Percentiles rank a stretch among this genome's conserved stretches.
Evolutionary conservation across 2,888 invertebrate species (phyloP).

Genomic region (Temnothorax ravouxi): DNA sequence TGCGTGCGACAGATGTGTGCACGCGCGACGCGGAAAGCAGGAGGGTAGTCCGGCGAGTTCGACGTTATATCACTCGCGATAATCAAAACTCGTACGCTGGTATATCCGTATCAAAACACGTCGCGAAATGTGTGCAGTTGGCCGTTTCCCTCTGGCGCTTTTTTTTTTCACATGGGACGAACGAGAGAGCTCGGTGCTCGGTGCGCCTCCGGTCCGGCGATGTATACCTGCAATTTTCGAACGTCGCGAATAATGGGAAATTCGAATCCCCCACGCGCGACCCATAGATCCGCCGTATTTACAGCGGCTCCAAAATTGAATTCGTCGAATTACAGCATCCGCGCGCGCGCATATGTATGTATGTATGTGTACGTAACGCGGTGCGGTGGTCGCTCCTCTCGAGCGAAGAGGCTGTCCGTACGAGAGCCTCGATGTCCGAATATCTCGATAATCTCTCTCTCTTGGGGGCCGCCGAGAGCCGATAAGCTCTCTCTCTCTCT

Average conservation of each 20-base stretch:
- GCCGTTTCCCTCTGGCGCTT: not conserved
- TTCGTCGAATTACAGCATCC: slow-evolving; percentile 2
- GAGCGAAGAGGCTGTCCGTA: slow-evolving; percentile 49
- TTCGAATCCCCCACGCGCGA: not conserved
- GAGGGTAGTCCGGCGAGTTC: not conserved
- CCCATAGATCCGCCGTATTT: not conserved
- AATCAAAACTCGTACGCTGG: slow-evolving; percentile 13
- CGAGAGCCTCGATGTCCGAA: slow-evolving; percentile 43
- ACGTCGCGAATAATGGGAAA: slow-evolving; percentile 20
- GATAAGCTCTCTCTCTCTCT: slow-evolving; percentile 26
- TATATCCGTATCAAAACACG: not conserved
- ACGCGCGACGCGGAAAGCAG: not conserved
- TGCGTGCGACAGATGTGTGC: slow-evolving; percentile 18
- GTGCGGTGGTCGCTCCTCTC: slow-evolving; percentile 23
- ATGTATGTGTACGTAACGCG: not conserved
- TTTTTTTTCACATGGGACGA: not conserved
- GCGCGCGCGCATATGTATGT: not conserved
- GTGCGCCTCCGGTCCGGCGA: not conserved
- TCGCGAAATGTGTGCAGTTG: not conserved
- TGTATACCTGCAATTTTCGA: not conserved
- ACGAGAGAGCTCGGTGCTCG: not conserved
- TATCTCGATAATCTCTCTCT: slow-evolving; percentile 50
- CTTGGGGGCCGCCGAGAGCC: not conserved
- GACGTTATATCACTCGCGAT: slow-evolving; percentile 17
- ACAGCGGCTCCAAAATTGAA: slow-evolving; percentile 25